These are phyloP conservation scores for Brachypodius melanocephalos DNA, from an alignment of 2,113 vertebrate species.

Conservation along the genomic window DNA sequence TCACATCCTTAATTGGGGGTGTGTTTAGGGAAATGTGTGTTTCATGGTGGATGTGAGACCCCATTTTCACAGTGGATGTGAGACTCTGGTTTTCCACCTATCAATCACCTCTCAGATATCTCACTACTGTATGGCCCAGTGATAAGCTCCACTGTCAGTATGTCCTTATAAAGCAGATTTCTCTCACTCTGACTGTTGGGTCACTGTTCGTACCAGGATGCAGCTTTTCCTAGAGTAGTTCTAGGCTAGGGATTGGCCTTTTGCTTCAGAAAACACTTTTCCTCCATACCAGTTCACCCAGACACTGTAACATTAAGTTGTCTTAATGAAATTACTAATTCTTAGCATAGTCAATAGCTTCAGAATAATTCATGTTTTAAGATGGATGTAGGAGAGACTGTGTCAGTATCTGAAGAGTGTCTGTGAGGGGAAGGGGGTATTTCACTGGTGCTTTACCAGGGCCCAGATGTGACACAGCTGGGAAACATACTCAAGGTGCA, in stretches of 20 bases:
- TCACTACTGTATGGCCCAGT: not conserved
- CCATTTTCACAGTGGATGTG: not conserved
- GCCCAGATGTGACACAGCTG: not conserved
- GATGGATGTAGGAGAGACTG: not conserved
- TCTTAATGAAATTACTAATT: not conserved
- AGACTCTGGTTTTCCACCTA: not conserved
- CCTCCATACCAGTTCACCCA: not conserved
- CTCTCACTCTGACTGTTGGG: not conserved
- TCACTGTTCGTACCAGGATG: not conserved
- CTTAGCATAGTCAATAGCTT: not conserved
- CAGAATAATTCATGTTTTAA: not conserved
- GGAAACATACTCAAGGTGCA: not conserved
- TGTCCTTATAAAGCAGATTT: not conserved
- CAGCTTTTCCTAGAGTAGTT: not conserved
- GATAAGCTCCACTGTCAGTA: not conserved
- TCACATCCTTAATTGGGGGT: accelerated
- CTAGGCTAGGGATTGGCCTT: not conserved
- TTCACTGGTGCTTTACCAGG: not conserved
- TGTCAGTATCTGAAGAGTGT: not conserved
- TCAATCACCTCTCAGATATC: not conserved
- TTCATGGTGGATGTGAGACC: not conserved
- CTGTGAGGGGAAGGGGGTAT: not conserved
- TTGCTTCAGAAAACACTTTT: not conserved
- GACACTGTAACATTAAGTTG: not conserved
- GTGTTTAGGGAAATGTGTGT: not conserved